Base-by-base conservation (phyloP, 2,888 invertebrate genomes). In the Drosophila lacicola region DNA sequence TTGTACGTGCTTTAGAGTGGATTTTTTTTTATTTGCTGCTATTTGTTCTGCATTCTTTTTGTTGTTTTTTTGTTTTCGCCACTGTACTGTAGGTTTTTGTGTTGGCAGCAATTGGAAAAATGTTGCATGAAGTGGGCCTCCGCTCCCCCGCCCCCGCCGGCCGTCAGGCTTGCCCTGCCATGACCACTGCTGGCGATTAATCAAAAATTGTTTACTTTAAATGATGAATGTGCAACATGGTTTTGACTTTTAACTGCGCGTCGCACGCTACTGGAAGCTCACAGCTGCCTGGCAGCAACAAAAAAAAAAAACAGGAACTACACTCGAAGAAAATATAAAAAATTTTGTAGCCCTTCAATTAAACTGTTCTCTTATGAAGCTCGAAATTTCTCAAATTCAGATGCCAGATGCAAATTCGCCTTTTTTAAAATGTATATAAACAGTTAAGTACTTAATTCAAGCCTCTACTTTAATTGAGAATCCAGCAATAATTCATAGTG, bases 121-220 rank as follows among this genome's bases (percentile, higher is more conserved):
- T 85, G 85, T 74, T 85, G 78, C 75, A 85, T 72, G 68, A 78
- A 88, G 75, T 81, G 21, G 37, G 6, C 37, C 21, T n/a, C 4
- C 37, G 17, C 34, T 9, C 37, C 5, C 13, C 5, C 37, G 1
- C 25, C 45, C 50, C 42, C 51, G 17, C n/a, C 37, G 6, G 51
- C 37, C 29, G 49, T 62, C 54, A 55, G 36, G 45, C 49, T 19
- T 34, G 49, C 41, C 14, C 45, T 65, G 33, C 44, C 61, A 72
- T 33, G 72, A 51, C 65, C 74, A 68, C 62, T 70, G 80, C 56
- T 54, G 75, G 80, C 82, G 85, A 88, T 88, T 88, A 87, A 90
- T 90, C 88, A 90, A 85, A 90, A 89, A 88, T 83, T 86, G 79
- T 88, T 89, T 89, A 81, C 89, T 84, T 75, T 79, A 88, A 85